Evolutionary conservation across 2,888 invertebrate species (phyloP).

Genomic region (Trachelus tabidus): DNA sequence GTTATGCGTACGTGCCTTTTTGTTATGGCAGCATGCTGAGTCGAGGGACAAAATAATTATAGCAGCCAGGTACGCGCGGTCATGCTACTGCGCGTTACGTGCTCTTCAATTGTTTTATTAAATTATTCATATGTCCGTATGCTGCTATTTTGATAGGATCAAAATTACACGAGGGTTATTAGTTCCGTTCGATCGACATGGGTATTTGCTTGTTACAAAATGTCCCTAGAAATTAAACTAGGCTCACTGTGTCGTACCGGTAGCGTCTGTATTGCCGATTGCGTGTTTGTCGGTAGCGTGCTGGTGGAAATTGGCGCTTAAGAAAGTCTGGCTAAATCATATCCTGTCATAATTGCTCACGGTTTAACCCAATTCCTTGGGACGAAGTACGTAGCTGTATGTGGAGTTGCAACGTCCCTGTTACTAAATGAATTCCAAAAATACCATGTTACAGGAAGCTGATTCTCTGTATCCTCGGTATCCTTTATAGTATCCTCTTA

Average conservation of each 20-base stretch:
- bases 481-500: neutral
- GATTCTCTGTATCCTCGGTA: neutral
- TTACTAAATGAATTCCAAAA: neutral
- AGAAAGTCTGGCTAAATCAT: constrained; percentile 53
- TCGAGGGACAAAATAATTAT: neutral
- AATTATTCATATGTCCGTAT: neutral
- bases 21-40: neutral
- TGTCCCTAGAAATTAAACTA: neutral
- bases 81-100: neutral
- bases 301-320: constrained; percentile 47
- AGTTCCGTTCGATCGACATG: neutral
- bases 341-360: constrained; percentile 54
- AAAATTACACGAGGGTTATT: neutral
- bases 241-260: neutral
- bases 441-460: neutral
- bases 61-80: neutral
- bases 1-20: no score
- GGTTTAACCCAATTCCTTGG: constrained; percentile 54
- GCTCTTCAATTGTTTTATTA: neutral
- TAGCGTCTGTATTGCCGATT: constrained; percentile 38
- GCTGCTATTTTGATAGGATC: neutral
- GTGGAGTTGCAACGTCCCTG: neutral
- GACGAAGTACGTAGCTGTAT: constrained; percentile 29
- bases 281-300: constrained; percentile 19
- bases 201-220: neutral